These are phyloP conservation scores for Caenorhabditis sinica DNA, from an alignment of 2,888 invertebrate species.

Conservation along the genomic window DNA sequence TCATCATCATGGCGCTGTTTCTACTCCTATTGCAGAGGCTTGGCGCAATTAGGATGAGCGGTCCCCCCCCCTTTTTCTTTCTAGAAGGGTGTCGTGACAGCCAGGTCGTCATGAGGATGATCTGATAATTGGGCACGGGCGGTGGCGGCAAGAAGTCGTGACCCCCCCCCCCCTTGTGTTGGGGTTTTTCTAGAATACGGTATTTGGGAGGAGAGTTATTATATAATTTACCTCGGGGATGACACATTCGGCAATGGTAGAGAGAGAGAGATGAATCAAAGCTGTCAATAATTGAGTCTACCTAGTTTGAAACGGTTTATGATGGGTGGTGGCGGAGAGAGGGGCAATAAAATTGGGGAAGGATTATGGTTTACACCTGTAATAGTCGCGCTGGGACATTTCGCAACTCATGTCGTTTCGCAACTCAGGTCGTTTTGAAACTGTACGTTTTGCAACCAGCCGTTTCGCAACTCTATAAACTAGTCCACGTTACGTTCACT, in stretches of 20 bases:
- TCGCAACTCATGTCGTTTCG: no score
- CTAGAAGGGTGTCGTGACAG: conserved; percentile 52
- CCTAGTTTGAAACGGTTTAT: neutral
- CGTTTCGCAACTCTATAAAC: no score
- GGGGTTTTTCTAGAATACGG: conserved; percentile 2
- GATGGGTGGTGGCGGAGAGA: no score
- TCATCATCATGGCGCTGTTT: neutral
- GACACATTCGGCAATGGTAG: neutral
- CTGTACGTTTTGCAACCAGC: no score
- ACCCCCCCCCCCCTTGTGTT: conserved; percentile 29
- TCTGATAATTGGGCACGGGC: conserved; percentile 61
- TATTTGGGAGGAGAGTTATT: conserved; percentile 10
- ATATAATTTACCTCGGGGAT: conserved; percentile 31
- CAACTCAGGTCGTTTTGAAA: no score
- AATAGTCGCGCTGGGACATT: no score
- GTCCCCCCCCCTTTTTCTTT: neutral
- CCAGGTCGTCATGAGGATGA: conserved; percentile 56
- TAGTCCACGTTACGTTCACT: no score
- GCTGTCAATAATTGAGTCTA: conserved; percentile 13
- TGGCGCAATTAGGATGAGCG: conserved; percentile 66
- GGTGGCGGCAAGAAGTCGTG: conserved; percentile 49
- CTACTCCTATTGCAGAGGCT: neutral
- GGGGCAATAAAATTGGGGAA: no score
- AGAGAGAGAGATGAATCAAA: conserved; percentile 17
- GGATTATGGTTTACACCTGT: no score